phyloP scores from a whole-genome alignment of 1,140 invertebrate genomes.

The Globodera rostochiensis region DNA sequence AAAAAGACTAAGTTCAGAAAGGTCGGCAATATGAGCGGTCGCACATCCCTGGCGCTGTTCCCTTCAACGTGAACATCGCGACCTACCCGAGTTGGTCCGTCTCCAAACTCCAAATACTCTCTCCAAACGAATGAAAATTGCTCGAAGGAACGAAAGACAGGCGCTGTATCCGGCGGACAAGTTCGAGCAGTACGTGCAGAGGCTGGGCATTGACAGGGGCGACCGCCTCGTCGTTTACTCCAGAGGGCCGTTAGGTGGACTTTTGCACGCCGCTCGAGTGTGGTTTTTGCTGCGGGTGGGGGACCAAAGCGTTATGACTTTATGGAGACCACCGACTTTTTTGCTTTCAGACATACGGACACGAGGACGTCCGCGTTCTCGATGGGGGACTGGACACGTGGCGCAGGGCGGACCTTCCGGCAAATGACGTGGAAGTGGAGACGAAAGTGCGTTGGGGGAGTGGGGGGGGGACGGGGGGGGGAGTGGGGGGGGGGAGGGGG shows the following conservation, averaged over 20 bases:
- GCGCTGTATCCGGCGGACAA: constrained; percentile 49
- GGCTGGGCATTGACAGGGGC: constrained; percentile 45
- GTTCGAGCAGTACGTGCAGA: constrained; percentile 47
- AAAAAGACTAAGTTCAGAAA: constrained; percentile 22
- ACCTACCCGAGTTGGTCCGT: constrained; percentile 44
- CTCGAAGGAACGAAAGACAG: constrained; percentile 40
- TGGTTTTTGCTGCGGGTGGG: constrained; percentile 47
- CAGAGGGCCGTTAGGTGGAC: constrained; percentile 43
- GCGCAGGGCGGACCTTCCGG: constrained; percentile 41
- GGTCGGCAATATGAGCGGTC: constrained; percentile 30
- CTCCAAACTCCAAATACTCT: constrained; percentile 13
- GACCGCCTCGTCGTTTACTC: constrained; percentile 48
- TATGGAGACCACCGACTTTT: background rate
- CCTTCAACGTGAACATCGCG: constrained; percentile 48
- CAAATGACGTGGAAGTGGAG: constrained; percentile 29
- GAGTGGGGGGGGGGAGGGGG: constrained; percentile 11
- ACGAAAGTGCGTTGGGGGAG: constrained; percentile 17
- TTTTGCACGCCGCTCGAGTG: constrained; percentile 44
- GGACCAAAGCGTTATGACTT: background rate
- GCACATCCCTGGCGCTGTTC: constrained; percentile 46
- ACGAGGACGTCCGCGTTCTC: constrained; percentile 33
- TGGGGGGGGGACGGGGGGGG: background rate
- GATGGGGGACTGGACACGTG: constrained; percentile 49
- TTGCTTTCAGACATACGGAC: constrained; percentile 40
- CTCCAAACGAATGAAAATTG: constrained; percentile 1